Evolutionary conservation across 2,888 invertebrate species (phyloP).

Genomic region (Yponomeuta malinellus): DNA sequence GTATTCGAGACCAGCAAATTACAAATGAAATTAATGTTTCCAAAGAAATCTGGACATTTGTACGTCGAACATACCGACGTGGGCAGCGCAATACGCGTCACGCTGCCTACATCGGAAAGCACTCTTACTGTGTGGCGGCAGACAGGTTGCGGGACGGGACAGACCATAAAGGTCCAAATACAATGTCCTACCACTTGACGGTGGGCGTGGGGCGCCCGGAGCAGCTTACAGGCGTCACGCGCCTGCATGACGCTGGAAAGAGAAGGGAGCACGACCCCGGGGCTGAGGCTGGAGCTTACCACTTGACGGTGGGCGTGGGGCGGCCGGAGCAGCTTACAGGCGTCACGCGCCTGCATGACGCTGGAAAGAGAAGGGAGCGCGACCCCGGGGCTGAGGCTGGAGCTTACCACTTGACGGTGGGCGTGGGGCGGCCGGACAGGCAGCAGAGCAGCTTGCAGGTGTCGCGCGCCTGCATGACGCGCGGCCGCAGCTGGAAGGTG

Average conservation of each 20-base stretch:
- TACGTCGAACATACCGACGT: too few relatives aligned
- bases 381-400: too few relatives aligned
- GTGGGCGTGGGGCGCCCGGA: constrained; percentile 97
- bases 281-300: constrained; percentile 61
- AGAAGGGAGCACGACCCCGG: constrained; percentile 77
- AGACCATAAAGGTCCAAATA: too few relatives aligned
- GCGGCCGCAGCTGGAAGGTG: constrained; percentile 98
- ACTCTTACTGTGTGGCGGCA: too few relatives aligned
- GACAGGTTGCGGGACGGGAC: too few relatives aligned
- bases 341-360: constrained; percentile 96
- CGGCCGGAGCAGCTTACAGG: constrained; percentile 98
- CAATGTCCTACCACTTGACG: constrained; percentile 82
- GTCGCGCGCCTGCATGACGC: constrained; percentile 97
- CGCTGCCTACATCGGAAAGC: too few relatives aligned
- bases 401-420: constrained; percentile 89
- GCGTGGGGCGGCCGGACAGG: constrained; percentile 94
- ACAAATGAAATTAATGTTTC: too few relatives aligned
- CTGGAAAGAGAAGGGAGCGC: constrained; percentile 94
- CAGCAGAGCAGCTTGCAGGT: constrained; percentile 99
- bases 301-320: constrained; percentile 94
- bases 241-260: constrained; percentile 99
- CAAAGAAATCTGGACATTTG: too few relatives aligned
- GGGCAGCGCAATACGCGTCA: too few relatives aligned
- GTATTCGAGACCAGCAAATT: too few relatives aligned
- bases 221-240: constrained; percentile 96